Base-by-base conservation (phyloP, 2,113 vertebrate species). In the Ornithorhynchus anatinus region DNA sequence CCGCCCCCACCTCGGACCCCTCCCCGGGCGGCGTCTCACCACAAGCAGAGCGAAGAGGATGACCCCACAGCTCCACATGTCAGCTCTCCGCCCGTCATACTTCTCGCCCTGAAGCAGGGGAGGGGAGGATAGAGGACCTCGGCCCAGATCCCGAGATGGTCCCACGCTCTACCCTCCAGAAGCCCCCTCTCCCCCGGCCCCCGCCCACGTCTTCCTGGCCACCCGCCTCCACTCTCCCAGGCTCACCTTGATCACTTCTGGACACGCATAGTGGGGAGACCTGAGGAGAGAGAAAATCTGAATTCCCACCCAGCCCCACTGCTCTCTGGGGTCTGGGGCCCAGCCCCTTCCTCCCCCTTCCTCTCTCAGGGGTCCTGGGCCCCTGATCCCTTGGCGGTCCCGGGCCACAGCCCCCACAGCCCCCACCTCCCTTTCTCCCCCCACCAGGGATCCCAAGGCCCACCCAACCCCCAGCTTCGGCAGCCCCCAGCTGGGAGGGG, bases 61-160 rank as follows among this genome's bases (percentile, higher is more conserved):
- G 74, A 97, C 96, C 7, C 96, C 96, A 42, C 95, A 96, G 86
- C 96, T 97, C 96, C 96, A 97, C 72, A 97, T 96, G 50, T 97
- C 96, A 1, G 96, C 96, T 66, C 95, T 89, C 36, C 96, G 92
- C 7, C 96, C 96, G 1, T 97, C 96, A 11, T 97, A 97, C 79
- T 97, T 97, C 61, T 97, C 96, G 1, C 96, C 96, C 96, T 97
- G 69, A 14, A 43, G 19, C 44, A 42, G 36, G 58, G 63, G 12
- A 54, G 25, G 32, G 45, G 23, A 27, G 22, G 17, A 16, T 12
- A 12, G 23, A 16, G 45, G 25, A 48, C 23, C 23, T 27, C 23
- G 29, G 14, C 6, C 22, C 22, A 25, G 23, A 52, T 74, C 37
- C 45, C 40, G 63, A 13, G 64, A 16, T 43, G 31, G 45, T 16